Evolutionary conservation across 2,113 vertebrate genomes (phyloP).

Genomic region (Gnathonemus longibarbis): DNA sequence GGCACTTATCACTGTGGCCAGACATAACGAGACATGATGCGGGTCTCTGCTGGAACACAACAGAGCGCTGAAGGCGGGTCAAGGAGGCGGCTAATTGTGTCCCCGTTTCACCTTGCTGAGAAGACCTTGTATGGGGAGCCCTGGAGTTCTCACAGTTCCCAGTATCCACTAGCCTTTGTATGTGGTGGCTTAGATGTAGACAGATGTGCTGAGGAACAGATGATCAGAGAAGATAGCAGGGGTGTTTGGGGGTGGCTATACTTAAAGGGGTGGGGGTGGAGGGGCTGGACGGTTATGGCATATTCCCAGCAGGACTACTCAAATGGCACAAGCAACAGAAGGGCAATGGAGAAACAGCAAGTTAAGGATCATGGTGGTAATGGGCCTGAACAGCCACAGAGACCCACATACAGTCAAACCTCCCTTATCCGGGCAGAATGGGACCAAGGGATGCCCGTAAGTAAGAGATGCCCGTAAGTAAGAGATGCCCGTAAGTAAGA

Average conservation of each 20-base stretch:
- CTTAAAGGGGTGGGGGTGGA: constrained; percentile 30
- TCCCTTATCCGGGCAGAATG: too few species aligned
- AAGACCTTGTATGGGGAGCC: background rate
- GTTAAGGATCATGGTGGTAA: constrained; percentile 32
- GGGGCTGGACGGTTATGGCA: constrained; percentile 53
- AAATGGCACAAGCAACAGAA: constrained; percentile 45
- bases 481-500: too few species aligned
- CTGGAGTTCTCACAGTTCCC: background rate
- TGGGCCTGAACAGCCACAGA: constrained; percentile 30
- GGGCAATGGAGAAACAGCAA: constrained; percentile 45
- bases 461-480: too few species aligned
- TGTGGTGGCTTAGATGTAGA: background rate
- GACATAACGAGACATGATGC: background rate
- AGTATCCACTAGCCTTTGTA: background rate
- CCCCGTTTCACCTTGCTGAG: background rate
- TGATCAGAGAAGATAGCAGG: constrained; percentile 28
- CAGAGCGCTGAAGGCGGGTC: background rate
- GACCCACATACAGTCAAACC: constrained; percentile 8
- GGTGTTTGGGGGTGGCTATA: constrained; percentile 29
- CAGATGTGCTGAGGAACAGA: background rate
- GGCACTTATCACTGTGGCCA: background rate
- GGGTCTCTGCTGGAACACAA: background rate
- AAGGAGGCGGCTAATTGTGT: background rate
- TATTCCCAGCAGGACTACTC: constrained; percentile 70
- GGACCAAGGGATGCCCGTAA: too few species aligned